Percentiles rank a stretch among this genome's conserved stretches.
These are phyloP conservation scores for Engraulis encrasicolus DNA, from an alignment of 2,113 vertebrate species.

Conservation along the genomic window DNA sequence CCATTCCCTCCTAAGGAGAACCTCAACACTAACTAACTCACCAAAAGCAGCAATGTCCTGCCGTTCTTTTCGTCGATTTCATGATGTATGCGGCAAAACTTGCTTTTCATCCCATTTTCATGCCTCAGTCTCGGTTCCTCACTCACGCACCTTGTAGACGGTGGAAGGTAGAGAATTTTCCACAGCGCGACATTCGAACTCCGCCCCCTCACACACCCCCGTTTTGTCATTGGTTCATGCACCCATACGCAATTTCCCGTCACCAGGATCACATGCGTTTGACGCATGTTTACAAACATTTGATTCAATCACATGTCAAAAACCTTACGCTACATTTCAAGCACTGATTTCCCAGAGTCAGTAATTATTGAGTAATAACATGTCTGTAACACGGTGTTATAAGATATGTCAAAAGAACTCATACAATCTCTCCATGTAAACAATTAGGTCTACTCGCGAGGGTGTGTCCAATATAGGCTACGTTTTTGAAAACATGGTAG, in stretches of 20 bases:
- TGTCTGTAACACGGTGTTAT: too few species aligned
- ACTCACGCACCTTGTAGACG: conserved; percentile 42
- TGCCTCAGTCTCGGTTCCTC: conserved; percentile 24
- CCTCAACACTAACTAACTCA: conserved; percentile 28
- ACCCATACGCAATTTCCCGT: conserved; percentile 43
- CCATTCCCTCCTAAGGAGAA: neutral
- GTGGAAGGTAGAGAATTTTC: conserved; percentile 70
- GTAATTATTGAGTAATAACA: neutral
- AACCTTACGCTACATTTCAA: neutral
- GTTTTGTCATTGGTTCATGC: conserved; percentile 64
- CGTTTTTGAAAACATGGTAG: too few species aligned
- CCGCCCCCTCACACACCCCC: conserved; percentile 78
- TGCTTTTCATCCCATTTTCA: conserved; percentile 15
- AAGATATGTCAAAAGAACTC: too few species aligned
- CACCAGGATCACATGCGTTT: conserved; percentile 68
- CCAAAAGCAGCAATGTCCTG: neutral
- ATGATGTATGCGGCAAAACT: conserved; percentile 10
- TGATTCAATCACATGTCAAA: conserved; percentile 54
- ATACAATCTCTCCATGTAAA: too few species aligned
- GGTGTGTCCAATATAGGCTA: too few species aligned
- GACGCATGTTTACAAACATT: conserved; percentile 81
- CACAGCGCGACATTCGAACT: conserved; percentile 62
- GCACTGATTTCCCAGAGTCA: neutral
- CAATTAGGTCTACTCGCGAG: too few species aligned
- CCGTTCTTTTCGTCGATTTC: neutral